These are phyloP conservation scores for Chrysolina americana DNA, from an alignment of 2,888 invertebrate species.

Conservation along the genomic window DNA sequence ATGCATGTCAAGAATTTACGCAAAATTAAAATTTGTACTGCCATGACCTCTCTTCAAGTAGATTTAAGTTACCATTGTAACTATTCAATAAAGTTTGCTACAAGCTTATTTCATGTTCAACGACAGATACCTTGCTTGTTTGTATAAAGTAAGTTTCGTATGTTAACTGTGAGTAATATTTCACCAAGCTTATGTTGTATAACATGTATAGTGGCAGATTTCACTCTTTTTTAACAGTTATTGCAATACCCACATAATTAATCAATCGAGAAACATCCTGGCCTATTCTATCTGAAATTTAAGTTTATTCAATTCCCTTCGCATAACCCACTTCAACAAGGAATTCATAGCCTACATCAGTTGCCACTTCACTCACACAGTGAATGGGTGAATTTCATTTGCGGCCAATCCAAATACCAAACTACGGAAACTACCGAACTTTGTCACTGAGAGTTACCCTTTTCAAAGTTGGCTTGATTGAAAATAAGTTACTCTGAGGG, in stretches of 20 bases:
- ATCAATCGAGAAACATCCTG: neutral
- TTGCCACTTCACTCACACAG: neutral
- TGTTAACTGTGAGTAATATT: too few species aligned
- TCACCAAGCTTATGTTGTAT: too few species aligned
- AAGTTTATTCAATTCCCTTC: neutral
- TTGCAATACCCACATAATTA: neutral
- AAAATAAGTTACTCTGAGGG: neutral
- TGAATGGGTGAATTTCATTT: constrained; percentile 1
- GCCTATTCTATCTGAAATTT: neutral
- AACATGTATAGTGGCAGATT: too few species aligned
- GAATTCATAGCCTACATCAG: neutral
- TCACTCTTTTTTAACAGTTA: too few species aligned
- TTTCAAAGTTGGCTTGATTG: neutral
- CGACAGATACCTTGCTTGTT: too few species aligned
- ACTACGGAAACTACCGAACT: constrained; percentile 3
- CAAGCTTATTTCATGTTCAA: too few species aligned
- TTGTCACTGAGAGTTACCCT: constrained; percentile 6
- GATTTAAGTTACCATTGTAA: too few species aligned
- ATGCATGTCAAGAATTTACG: too few species aligned
- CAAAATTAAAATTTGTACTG: too few species aligned
- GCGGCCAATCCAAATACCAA: constrained; percentile 14
- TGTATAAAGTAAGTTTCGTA: too few species aligned
- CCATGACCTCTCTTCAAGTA: too few species aligned
- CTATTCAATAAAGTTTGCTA: too few species aligned
- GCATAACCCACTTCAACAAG: neutral